Base-by-base conservation (phyloP, 2,797 vertebrate genomes). In the Rhinatrema bivittatum region DNA sequence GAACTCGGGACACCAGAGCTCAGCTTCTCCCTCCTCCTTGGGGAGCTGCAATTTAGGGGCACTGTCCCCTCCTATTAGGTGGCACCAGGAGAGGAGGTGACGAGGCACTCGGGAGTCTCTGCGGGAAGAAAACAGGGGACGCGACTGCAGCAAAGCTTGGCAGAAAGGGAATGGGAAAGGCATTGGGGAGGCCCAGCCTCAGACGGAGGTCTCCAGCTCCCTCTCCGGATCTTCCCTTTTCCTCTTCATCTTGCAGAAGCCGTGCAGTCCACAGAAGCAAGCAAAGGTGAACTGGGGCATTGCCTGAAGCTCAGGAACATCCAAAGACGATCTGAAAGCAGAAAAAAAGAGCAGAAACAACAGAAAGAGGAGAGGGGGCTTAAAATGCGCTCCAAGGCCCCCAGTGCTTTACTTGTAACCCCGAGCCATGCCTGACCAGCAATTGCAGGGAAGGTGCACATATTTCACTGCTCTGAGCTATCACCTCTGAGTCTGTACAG, bases 201-300 rank as follows among this genome's bases (percentile, higher is more conserved):
- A 89, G 62, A 88, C 67, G 2, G 71, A 75, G 1, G 86, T 91
- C 55, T 90, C 87, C 57, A 76, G 78, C 49, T 80, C 62, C 32
- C 58, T 52, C 1, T 60, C 56, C 18, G 55, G 6, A 12, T 84
- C 74, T 5, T 85, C 78, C 41, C 82, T 81, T 64, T 89, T 90
- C 67, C 71, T 68, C 63, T 81, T 86, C 78, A 76, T 80, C 46
- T 78, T 75, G 72, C 91, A 94, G 74, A 93, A 88, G 68, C 89
- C 85, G 8, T 93, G 90, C 54, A 97, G 87, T 56, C 91, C 90
- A 1, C 93, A 98, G 78, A 98, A 97, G 54, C 92, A 98, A 73
- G 90, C 87, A 2, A 93, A 94, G 56, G 93, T 94, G 77, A 96
- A 94, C 49, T 85, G 84, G 74, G 93, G 91, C 94, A 94, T 94